Percentiles rank a stretch among this genome's conserved stretches.
Evolutionary conservation across 2,888 invertebrate genomes (phyloP).

Genomic region (Cyaniris semiargus): DNA sequence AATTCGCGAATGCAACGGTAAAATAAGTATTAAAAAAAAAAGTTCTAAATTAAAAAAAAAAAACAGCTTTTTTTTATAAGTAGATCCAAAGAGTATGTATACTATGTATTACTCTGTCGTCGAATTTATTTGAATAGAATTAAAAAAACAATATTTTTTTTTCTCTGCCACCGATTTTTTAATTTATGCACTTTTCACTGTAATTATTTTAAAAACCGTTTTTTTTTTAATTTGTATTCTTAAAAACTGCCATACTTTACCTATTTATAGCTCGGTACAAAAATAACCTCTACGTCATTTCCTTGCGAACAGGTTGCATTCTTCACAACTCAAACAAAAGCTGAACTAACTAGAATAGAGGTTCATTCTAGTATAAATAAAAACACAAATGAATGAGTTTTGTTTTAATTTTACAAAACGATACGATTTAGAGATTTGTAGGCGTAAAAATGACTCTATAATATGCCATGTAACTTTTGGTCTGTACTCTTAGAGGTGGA

Average conservation of each 20-base stretch:
- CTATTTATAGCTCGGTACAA: background rate
- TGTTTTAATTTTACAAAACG: no score
- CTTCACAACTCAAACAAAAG: background rate
- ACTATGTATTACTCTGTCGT: no score
- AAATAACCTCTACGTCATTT: slow-evolving; percentile 11
- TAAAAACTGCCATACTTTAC: background rate
- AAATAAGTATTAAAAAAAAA: background rate
- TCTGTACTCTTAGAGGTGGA: no score
- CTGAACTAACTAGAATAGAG: background rate
- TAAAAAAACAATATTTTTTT: background rate
- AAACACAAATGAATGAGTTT: no score
- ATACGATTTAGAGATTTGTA: no score
- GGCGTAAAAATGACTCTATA: no score
- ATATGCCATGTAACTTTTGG: background rate
- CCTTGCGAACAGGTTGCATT: slow-evolving; percentile 18
- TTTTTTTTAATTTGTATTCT: background rate
- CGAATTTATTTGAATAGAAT: background rate
- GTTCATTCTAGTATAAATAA: background rate
- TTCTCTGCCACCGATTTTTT: background rate
- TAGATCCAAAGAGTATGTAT: no score
- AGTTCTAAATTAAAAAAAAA: background rate
- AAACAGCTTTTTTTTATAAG: no score
- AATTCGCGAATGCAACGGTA: background rate
- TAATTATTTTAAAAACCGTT: background rate
- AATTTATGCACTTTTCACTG: background rate